Evolutionary conservation across 2,113 vertebrate genomes (phyloP), one percentile per base, ranked within the genome.

Genomic region (Thamnophis sirtalis): DNA sequence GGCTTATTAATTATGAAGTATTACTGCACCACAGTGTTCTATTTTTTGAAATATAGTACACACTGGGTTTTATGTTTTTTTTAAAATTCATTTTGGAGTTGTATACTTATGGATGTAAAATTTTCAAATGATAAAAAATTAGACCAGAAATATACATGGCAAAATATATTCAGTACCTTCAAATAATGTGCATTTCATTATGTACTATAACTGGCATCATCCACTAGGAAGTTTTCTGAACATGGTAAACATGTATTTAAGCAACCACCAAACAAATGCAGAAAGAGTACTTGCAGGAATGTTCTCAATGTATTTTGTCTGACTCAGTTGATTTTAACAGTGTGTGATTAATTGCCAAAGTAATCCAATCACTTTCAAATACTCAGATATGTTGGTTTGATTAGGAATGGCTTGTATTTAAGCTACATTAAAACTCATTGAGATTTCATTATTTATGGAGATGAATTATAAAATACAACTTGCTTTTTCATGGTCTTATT

Each of bases 131-230:
- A 88, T 21, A 56, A 95, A 93, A 92, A 86, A 51, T 85, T 93
- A 94, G 92, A 97, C 93, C 94, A 95, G 92, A 94, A 97, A 96
- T 54, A 96, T 91, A 97, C 95, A 97, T 97, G 97, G 96, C 97
- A 97, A 96, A 97, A 95, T 96, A 97, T 93, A 95, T 96, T 95
- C 96, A 97, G 97, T 97, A 97, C 97, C 97, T 98, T 98, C 96
- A 94, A 97, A 96, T 86, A 80, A 94, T 88, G 96, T 97, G 97
- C 97, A 97, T 98, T 97, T 97, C 96, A 28, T 95, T 92, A 94
- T 92, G 90, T 38, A 15, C 94, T 93, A 89, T 93, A 88, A 28
- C 15, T 89, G 51, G 88, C 80, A 89, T 86, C 50, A 63, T n/a
- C 87, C 21, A 89, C n/a, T 21, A 19, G 87, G 91, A 89, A 92